phyloP scores from a whole-genome alignment of 2,113 vertebrate species.

The Spilogale gracilis region DNA sequence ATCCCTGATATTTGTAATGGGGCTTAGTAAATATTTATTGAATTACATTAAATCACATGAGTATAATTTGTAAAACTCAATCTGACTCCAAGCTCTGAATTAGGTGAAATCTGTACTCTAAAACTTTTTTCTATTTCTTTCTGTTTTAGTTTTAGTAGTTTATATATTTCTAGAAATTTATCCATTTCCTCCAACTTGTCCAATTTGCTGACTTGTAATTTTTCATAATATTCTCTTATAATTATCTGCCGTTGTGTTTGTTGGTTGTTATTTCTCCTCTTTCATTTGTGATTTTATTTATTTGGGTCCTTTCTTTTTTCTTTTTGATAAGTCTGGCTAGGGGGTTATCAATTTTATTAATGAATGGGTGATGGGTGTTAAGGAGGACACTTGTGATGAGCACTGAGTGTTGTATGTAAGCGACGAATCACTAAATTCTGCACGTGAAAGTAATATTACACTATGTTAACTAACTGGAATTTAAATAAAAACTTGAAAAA shows the following conservation, averaged over 20 bases:
- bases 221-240: neutral
- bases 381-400: neutral
- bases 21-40: constrained; percentile 8
- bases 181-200: neutral
- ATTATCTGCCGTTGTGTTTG: neutral
- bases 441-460: neutral
- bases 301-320: neutral
- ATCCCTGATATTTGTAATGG: neutral
- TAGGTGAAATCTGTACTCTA: neutral
- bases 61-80: neutral
- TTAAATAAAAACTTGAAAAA: neutral
- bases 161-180: neutral
- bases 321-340: neutral
- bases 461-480: neutral
- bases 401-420: neutral
- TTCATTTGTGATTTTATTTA: neutral
- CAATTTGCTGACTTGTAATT: neutral
- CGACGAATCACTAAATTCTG: neutral
- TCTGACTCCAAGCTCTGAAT: neutral
- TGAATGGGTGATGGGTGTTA: neutral
- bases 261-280: neutral
- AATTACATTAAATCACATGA: neutral
- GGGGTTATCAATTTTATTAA: neutral
- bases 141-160: neutral
- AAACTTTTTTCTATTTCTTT: neutral